Conservation (phyloP, 2,888 invertebrate genomes). For the Cataglyphis rosenhaueri region DNA sequence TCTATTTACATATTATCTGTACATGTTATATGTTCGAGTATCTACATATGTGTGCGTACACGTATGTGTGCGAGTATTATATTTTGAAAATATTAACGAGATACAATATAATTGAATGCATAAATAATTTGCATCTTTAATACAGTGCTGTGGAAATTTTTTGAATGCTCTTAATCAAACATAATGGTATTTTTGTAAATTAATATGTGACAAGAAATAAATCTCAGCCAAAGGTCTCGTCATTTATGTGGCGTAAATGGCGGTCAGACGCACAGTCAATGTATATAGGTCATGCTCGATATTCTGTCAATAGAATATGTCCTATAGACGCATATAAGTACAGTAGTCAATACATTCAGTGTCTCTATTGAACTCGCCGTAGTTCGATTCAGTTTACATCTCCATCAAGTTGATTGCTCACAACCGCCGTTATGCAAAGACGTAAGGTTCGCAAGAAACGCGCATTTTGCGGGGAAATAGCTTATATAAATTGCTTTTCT, state of each 20-base stretch:
- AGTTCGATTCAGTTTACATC: conserved; percentile 9
- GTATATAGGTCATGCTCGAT: conserved; percentile 30
- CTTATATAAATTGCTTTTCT: background rate
- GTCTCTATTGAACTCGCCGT: background rate
- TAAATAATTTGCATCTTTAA: conserved; percentile 23
- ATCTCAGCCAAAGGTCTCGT: conserved; percentile 22
- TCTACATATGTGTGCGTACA: background rate
- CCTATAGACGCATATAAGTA: conserved; percentile 20
- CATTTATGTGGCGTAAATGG: conserved; percentile 34
- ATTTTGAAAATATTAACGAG: background rate
- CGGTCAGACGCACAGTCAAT: conserved; percentile 8
- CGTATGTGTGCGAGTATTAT: background rate
- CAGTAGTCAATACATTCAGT: background rate
- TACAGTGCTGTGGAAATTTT: background rate
- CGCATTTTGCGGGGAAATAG: background rate
- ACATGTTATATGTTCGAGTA: background rate
- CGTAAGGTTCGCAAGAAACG: background rate
- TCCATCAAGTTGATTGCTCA: conserved; percentile 8
- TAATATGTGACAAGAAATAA: background rate
- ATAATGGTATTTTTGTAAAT: background rate
- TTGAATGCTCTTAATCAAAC: conserved; percentile 3
- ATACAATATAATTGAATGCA: background rate
- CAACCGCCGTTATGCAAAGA: background rate
- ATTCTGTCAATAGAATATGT: conserved; percentile 31
- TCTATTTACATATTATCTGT: conserved; percentile 14